Evolutionary conservation across 2,113 vertebrate species (phyloP).

Genomic region (Pedetes capensis): DNA sequence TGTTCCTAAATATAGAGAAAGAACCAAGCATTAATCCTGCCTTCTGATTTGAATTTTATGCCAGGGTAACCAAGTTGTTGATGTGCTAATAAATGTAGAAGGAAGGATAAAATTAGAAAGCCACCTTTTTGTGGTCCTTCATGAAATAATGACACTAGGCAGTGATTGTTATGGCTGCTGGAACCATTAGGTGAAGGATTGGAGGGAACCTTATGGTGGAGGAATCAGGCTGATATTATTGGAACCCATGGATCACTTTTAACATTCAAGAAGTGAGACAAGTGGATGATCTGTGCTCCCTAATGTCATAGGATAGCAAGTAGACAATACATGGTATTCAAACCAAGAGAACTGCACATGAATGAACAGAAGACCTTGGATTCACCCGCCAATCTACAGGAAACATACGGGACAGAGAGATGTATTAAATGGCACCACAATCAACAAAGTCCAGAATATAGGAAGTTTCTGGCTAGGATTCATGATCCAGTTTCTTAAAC

Average conservation of each 20-base stretch:
- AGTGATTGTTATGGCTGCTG: background rate
- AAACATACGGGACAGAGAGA: background rate
- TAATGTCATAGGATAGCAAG: background rate
- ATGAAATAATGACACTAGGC: background rate
- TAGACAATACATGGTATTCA: background rate
- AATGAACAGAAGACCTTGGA: background rate
- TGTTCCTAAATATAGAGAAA: slow-evolving; percentile 17
- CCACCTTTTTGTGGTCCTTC: background rate
- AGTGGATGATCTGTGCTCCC: background rate
- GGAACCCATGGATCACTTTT: background rate
- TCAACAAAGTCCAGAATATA: background rate
- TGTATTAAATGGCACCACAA: background rate
- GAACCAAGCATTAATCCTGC: background rate
- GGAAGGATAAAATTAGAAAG: background rate
- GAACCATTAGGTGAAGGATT: background rate
- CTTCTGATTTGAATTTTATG: background rate
- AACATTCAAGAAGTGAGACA: background rate
- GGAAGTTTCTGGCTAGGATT: background rate
- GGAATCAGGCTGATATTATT: background rate
- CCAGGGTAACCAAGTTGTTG: background rate
- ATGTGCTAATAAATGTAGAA: background rate
- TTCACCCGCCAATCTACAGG: background rate
- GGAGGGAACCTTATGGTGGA: background rate
- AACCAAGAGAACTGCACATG: background rate
- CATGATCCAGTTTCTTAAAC: background rate